Evolutionary conservation across 2,888 invertebrate genomes (phyloP), one percentile per base, ranked within the genome.

Genomic region (Heliconius sara): DNA sequence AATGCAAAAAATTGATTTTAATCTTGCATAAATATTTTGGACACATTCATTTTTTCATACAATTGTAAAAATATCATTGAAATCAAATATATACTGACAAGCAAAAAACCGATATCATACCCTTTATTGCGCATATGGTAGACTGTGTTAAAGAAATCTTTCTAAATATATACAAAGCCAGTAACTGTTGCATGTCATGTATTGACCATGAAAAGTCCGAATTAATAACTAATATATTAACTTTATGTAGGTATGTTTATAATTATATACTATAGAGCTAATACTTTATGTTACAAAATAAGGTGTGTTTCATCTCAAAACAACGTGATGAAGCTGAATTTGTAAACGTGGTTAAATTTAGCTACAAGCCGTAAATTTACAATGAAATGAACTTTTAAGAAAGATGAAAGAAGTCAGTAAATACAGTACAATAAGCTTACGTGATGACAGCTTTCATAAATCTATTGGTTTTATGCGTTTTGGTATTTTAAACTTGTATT

Each of bases 261-360:
- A 52, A 52, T 68, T 68, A 39, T 68, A 34, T 30, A 68, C 12
- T 68, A 47, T 47, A 70, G 43, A 16, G 43, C 25, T 19, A 19
- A 16, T 47, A 70, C 22, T 47, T 25, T 39, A 25, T 43, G 13
- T 12, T 70, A 70, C 19, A 70, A 43, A 47, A 43, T 70, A 43
- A 70, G 43, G 43, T 72, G 73, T 77, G 65, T 77, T 71, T 71
- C 77, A 71, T 77, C 63, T 47, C 60, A 71, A 77, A 77, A 63
- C 65, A 71, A 71, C 60, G 60, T 60, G 72, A 52, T 70, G 47
- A 27, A n/a, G 27, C 7, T 52, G 27, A 57, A 34, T 57, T 73
- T 74, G 77, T 74, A 70, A 77, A 80, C 75, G 78, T 75, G 27
- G 65, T 65, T 74, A 80, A 80, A 74, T 73, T 63, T 73, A 67